A percentile compares a stretch with the other conserved stretches of the same genome.
Evolutionary conservation across 64 coral and sea anemone genomes (phyloP).

Genomic region (Platygyra sinensis): DNA sequence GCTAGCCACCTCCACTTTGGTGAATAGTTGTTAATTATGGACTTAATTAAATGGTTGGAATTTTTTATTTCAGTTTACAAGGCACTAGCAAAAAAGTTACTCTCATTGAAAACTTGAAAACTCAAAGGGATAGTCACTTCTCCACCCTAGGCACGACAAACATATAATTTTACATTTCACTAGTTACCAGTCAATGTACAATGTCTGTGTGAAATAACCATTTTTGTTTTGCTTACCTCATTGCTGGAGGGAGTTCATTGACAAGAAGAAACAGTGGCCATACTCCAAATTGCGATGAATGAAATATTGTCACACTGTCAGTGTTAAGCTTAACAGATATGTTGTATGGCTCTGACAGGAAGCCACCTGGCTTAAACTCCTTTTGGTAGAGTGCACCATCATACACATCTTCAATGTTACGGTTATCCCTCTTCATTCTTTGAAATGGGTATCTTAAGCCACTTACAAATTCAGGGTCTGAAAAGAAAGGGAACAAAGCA

Average conservation of each 20-base stretch:
- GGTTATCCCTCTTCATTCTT: neutral
- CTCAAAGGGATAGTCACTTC: too few relatives aligned
- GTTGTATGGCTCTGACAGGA: conserved; percentile 36
- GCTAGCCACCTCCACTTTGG: too few relatives aligned
- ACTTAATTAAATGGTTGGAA: too few relatives aligned
- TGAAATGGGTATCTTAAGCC: conserved; percentile 40
- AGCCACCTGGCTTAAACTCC: conserved; percentile 8
- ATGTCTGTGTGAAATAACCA: neutral
- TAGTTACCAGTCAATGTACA: too few relatives aligned
- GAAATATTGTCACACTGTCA: conserved; percentile 64
- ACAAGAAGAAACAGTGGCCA: too few relatives aligned
- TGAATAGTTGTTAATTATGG: too few relatives aligned
- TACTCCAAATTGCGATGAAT: too few relatives aligned
- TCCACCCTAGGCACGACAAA: too few relatives aligned
- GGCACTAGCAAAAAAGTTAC: too few relatives aligned
- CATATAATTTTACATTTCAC: too few relatives aligned
- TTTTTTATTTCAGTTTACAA: too few relatives aligned
- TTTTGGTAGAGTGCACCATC: conserved; percentile 53
- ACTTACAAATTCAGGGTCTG: conserved; percentile 58
- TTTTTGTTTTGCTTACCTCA: neutral
- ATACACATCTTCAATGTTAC: conserved; percentile 65
- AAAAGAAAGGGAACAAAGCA: neutral
- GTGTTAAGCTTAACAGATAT: neutral
- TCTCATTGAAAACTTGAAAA: too few relatives aligned
- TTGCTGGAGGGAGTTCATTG: conserved; percentile 31